Conservation (phyloP, 2,888 invertebrate species). For the Neoitamus cyanurus region DNA sequence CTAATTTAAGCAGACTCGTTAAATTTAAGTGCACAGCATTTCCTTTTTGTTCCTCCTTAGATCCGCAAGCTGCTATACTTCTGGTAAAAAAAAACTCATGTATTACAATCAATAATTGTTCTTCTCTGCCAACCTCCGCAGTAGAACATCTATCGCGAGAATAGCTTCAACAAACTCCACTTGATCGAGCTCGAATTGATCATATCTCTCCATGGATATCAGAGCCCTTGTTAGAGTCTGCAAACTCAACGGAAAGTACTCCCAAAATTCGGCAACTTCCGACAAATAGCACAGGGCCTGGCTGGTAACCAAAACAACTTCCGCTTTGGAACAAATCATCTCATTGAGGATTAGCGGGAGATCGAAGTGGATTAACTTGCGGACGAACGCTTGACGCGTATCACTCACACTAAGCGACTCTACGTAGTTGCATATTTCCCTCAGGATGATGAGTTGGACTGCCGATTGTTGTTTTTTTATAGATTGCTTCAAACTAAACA, state of each 20-base stretch:
- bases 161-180: conserved; percentile 46
- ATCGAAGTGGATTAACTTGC: not conserved
- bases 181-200: not conserved
- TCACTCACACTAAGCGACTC: not conserved
- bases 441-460: not conserved
- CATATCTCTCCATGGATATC: not conserved
- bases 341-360: conserved; percentile 23
- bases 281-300: conserved; percentile 38
- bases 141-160: conserved; percentile 29
- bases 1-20: not conserved
- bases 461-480: not conserved
- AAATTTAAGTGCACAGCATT: not conserved
- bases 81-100: not conserved
- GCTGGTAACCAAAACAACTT: not conserved
- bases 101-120: not conserved
- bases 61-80: not conserved
- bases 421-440: not conserved
- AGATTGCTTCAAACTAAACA: not conserved
- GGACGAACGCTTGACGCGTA: not conserved
- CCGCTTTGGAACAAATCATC: conserved; percentile 25
- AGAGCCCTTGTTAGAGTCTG: conserved; percentile 31
- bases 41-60: not conserved
- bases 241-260: conserved; percentile 27
- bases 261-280: conserved; percentile 35
- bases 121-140: conserved; percentile 27